Conservation (phyloP, 1,140 invertebrate species). For the Dinothrombium tinctorium region DNA sequence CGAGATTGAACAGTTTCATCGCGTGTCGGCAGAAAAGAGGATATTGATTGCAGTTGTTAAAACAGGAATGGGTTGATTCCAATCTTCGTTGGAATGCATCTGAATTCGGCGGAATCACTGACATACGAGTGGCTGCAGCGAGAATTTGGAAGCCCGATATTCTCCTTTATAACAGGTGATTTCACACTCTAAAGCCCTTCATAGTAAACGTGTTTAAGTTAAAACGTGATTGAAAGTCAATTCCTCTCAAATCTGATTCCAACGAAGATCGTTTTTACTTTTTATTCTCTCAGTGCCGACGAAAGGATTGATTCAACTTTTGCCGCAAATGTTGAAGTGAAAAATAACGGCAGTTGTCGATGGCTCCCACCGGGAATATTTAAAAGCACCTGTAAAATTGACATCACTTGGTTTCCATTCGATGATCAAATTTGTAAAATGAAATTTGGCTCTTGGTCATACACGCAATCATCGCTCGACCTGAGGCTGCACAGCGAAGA, state of each 20-base stretch:
- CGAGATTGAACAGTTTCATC: no score
- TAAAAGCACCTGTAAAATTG: slow-evolving; percentile 97
- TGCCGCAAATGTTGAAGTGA: slow-evolving; percentile 87
- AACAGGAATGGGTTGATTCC: slow-evolving; percentile 91
- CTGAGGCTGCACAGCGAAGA: slow-evolving; percentile 65
- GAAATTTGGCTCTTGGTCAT: slow-evolving; percentile 95
- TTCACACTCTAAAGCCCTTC: slow-evolving; percentile 12
- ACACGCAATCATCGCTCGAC: slow-evolving; percentile 76
- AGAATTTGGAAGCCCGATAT: slow-evolving; percentile 97
- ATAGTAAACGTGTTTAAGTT: neutral
- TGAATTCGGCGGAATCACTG: slow-evolving; percentile 87
- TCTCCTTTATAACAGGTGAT: slow-evolving; percentile 94
- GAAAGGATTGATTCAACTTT: slow-evolving; percentile 94
- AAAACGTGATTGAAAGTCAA: neutral
- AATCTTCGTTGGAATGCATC: slow-evolving; percentile 89
- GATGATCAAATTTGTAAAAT: slow-evolving; percentile 94
- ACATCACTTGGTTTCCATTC: slow-evolving; percentile 98
- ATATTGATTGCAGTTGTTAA: no score
- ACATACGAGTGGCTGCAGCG: slow-evolving; percentile 80
- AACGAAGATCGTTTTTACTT: slow-evolving; percentile 12
- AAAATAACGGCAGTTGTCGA: slow-evolving; percentile 73
- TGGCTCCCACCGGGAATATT: slow-evolving; percentile 97
- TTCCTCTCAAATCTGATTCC: neutral
- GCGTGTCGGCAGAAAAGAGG: no score
- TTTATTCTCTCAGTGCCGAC: slow-evolving; percentile 50